phyloP scores from a whole-genome alignment of 1,140 invertebrate genomes.

The Alviniconcha marisindica region DNA sequence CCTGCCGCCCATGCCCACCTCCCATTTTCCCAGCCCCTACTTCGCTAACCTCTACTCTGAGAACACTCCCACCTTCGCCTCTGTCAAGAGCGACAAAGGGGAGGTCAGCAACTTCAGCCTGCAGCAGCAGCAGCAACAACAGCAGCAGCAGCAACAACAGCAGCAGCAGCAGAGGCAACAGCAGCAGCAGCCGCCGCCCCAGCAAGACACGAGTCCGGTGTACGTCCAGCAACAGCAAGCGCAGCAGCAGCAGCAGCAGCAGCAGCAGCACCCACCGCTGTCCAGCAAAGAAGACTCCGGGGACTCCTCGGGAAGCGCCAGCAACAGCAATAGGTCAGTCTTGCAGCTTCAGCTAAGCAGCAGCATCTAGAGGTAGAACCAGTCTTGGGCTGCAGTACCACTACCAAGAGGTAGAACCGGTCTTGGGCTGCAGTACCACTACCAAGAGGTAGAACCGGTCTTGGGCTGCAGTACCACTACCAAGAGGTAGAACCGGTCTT shows the following conservation, averaged over 20 bases:
- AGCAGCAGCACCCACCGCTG: neutral
- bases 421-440: too few relatives aligned
- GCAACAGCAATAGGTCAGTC: neutral
- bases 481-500: too few relatives aligned
- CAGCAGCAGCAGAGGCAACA: constrained; percentile 29
- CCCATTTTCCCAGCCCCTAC: constrained; percentile 34
- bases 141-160: constrained; percentile 27
- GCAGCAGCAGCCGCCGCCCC: neutral
- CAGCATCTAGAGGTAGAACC: too few relatives aligned
- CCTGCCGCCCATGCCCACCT: constrained; percentile 6
- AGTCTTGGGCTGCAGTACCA: too few relatives aligned
- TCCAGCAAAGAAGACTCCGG: constrained; percentile 28
- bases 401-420: too few relatives aligned
- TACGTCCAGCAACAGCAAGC: neutral
- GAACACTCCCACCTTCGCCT: constrained; percentile 29
- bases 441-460: too few relatives aligned
- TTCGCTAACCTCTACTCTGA: constrained; percentile 36
- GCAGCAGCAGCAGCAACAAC: constrained; percentile 10
- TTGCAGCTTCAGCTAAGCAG: too few relatives aligned
- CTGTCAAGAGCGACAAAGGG: constrained; percentile 33
- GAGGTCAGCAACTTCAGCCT: neutral
- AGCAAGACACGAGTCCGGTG: constrained; percentile 11
- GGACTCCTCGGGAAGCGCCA: constrained; percentile 17
- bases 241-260: neutral
- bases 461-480: too few relatives aligned